Base-by-base conservation (phyloP, 1,140 invertebrate species). In the Orius laevigatus region DNA sequence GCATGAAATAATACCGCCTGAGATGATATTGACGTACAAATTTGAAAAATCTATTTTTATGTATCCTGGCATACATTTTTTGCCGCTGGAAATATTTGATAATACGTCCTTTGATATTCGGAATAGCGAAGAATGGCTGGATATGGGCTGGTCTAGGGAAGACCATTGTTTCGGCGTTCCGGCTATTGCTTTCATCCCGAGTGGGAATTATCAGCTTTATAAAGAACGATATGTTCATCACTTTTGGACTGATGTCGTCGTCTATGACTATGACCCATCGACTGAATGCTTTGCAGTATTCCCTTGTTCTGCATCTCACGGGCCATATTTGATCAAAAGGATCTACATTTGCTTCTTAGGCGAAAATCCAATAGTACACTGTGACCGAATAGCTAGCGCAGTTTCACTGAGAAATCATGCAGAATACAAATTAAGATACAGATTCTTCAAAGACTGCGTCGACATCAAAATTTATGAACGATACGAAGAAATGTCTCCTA, bases 331-430 rank as follows among this genome's bases (percentile, higher is more conserved):
- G 25, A 25, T 25, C 25, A 25, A 25, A 25, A 25, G 25, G 8
- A 25, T n/a, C n/a, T 39, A 39, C 36, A 39, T 39, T 10, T 25
- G 19, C 33, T 71, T 72, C 51, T 54, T 60, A n/a, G 25, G 25
- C 25, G 25, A 25, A 25, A 25, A 25, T 25, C 25, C 25, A 25
- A n/a, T 25, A 3, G 25, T 25, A 3, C 8, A 25, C 25, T 25
- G 25, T 8, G 25, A 25, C 25, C 25, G 25, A 8, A 25, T 25
- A 8, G 25, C 25, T 3, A 25, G 25, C 25, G 25, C 25, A 25
- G 25, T 25, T 25, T 25, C 25, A 8, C 25, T 25, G 25, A 25
- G 25, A 25, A 25, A 25, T 8, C 25, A 25, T 8, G 25, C 25
- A 3, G 25, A 25, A 25, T 25, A 25, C 25, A 25, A 25, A 25